A percentile compares a stretch with the other conserved stretches of the same genome.
Conservation (phyloP, 2,888 invertebrate species). For the Bellardia pandia region DNA sequence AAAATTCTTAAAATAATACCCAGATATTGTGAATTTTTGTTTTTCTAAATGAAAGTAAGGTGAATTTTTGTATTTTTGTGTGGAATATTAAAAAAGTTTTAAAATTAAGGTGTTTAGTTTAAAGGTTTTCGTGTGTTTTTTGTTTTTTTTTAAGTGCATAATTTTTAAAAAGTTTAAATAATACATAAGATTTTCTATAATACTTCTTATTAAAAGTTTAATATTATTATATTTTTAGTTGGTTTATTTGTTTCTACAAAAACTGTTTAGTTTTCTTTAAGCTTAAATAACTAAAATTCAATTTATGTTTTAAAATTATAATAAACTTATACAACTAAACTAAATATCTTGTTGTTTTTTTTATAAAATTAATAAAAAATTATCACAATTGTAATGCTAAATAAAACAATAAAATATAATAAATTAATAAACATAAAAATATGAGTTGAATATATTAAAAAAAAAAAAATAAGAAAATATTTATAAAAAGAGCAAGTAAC, state of each 20-base stretch:
- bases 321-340: slow-evolving; percentile 42
- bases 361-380: slow-evolving; percentile 63
- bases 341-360: slow-evolving; percentile 31
- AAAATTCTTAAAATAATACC: slow-evolving; percentile 35
- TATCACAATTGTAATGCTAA: slow-evolving; percentile 72
- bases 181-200: slow-evolving; percentile 69
- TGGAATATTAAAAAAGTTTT: slow-evolving; percentile 47
- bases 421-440: slow-evolving; percentile 29
- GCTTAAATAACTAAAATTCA: slow-evolving; percentile 15
- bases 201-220: slow-evolving; percentile 62
- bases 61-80: slow-evolving; percentile 42
- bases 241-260: not conserved
- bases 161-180: slow-evolving; percentile 44
- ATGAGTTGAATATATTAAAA: slow-evolving; percentile 44
- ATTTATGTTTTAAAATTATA: slow-evolving; percentile 32
- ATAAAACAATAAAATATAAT: slow-evolving; percentile 45
- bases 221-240: slow-evolving; percentile 38
- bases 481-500: slow-evolving; percentile 14
- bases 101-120: slow-evolving; percentile 12
- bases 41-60: slow-evolving; percentile 4
- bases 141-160: not conserved
- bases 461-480: not conserved
- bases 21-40: slow-evolving; percentile 42
- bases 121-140: not conserved
- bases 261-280: slow-evolving; percentile 1